Evolutionary conservation across 2,888 invertebrate species (phyloP), one percentile per base, ranked within the genome.

Genomic region (Nomada ruficornis): DNA sequence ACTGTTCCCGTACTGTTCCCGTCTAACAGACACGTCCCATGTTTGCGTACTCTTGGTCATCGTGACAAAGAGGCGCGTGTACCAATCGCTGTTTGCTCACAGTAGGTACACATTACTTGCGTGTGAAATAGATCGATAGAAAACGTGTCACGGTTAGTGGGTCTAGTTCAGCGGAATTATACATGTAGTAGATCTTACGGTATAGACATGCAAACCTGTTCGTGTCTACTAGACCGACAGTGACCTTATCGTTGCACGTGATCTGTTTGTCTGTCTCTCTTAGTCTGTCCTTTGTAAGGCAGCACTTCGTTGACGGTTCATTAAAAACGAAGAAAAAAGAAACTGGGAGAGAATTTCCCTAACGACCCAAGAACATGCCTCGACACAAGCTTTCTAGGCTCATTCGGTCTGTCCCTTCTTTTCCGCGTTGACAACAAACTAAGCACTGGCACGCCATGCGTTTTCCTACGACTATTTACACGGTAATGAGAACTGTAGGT

Each of bases 131-230:
- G 82, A 90, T 90, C 89, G 83, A 89, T 87, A 70, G 77, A 44
- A 77, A 64, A 80, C 54, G 74, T 77, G 85, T 87, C 86, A 84
- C 83, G 89, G 89, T 88, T 83, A 89, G 80, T 82, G 81, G 90
- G 89, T 90, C 90, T 90, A 90, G 90, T 89, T 90, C 90, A 76
- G 52, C 76, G 74, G 82, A 86, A 86, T 84, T 77, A 69, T 71
- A 68, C 36, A 36, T 36, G 36, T 77, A 82, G 74, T 67, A 55
- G 62, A 71, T 67, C 73, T 52, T 70, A 64, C 29, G 26, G 1
- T 52, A 57, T 52, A 75, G 82, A 54, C 83, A 73, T 77, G 77
- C 75, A 64, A 80, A 10, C 62, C 60, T 42, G 60, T 75, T 73
- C 72, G 55, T 77, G 77, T 47, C 68, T 69, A 65, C 29, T 59